phyloP scores from a whole-genome alignment of 2,113 vertebrate species.

The Pollimyrus isidori region DNA sequence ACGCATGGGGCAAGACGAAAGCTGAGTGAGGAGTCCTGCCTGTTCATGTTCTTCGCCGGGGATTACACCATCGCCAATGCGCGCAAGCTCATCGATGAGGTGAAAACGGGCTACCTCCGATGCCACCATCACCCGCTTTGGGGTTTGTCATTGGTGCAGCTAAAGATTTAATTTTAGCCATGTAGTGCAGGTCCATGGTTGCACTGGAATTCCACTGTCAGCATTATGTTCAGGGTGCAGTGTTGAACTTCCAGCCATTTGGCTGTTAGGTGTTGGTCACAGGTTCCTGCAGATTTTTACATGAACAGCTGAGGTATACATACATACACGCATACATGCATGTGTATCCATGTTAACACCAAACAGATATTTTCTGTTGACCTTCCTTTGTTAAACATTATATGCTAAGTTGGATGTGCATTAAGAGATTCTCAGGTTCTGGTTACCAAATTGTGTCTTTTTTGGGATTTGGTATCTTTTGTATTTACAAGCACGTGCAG shows the following conservation, averaged over 20 bases:
- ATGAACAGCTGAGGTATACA: neutral
- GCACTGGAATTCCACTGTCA: neutral
- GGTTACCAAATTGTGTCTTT: neutral
- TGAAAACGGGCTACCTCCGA: conserved; percentile 44
- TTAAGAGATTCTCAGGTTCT: neutral
- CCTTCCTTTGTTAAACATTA: neutral
- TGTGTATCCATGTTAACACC: neutral
- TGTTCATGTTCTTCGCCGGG: conserved; percentile 85
- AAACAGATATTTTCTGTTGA: neutral
- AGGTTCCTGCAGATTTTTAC: neutral
- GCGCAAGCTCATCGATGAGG: conserved; percentile 94
- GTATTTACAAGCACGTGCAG: neutral
- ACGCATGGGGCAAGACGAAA: conserved; percentile 79
- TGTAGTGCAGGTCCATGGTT: neutral
- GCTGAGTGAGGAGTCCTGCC: conserved; percentile 81
- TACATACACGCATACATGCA: neutral
- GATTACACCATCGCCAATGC: conserved; percentile 93
- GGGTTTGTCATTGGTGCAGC: neutral
- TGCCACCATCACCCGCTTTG: neutral
- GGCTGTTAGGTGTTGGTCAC: neutral
- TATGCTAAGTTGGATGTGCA: neutral
- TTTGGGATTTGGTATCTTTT: neutral
- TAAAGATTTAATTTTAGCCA: neutral
- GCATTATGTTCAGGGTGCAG: neutral
- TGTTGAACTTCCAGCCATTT: neutral